These are phyloP conservation scores for Melanotaenia duboulayi DNA, from an alignment of 2,113 vertebrate species.

Conservation along the genomic window DNA sequence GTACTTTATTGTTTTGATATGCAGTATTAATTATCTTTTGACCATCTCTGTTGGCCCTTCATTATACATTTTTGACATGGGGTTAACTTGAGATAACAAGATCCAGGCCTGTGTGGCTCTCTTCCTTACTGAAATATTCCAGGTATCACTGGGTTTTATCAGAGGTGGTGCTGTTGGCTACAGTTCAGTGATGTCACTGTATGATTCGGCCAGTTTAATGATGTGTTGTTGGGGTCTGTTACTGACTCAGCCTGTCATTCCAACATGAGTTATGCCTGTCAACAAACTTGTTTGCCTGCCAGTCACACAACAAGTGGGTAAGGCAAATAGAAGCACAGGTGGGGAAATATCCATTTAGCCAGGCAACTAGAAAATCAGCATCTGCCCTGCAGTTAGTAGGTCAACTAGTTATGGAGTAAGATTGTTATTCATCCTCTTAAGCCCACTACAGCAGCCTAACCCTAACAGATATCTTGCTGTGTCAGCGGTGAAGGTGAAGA, in stretches of 20 bases:
- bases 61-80: not conserved
- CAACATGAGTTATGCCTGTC: conserved; percentile 23
- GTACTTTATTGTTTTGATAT: not conserved
- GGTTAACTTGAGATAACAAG: conserved; percentile 1
- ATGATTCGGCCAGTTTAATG: conserved; percentile 62
- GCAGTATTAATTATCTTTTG: not conserved
- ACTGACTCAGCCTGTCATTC: conserved; percentile 49
- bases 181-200: conserved; percentile 46
- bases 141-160: conserved; percentile 28
- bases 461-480: not conserved
- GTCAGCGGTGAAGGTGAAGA: conserved; percentile 11
- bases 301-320: conserved; percentile 9
- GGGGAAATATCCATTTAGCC: not conserved
- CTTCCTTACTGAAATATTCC: not conserved
- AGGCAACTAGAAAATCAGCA: conserved; percentile 4
- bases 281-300: conserved; percentile 38
- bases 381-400: conserved; percentile 6
- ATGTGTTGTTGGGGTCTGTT: conserved; percentile 36
- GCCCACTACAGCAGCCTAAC: not conserved
- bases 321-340: not conserved
- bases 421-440: not conserved
- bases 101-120: not conserved
- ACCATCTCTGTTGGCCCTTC: too few relatives aligned
- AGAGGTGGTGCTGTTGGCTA: conserved; percentile 22
- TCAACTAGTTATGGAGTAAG: conserved; percentile 2